Evolutionary conservation across 2,888 invertebrate genomes (phyloP).

Genomic region (Drosophila villosipedis): DNA sequence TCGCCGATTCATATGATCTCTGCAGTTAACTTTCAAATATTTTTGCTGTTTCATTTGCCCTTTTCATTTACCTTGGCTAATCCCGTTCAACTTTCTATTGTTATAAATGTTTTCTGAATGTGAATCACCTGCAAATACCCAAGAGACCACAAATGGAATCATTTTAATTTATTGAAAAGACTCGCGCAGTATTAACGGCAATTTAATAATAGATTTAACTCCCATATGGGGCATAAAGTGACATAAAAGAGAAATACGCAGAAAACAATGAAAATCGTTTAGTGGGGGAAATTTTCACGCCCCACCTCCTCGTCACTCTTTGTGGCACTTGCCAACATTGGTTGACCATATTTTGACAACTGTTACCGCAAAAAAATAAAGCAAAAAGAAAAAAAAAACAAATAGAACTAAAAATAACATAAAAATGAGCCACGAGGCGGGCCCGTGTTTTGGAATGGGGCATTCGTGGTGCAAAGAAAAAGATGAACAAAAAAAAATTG

Average conservation of each 20-base stretch:
- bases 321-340: slow-evolving; percentile 18
- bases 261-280: slow-evolving; percentile 6
- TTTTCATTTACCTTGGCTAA: too few relatives aligned
- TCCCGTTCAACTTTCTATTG: too few relatives aligned
- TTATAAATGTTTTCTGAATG: neutral
- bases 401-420: slow-evolving; percentile 52
- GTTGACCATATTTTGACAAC: slow-evolving; percentile 76
- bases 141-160: neutral
- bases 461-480: slow-evolving; percentile 10
- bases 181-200: neutral
- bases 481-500: slow-evolving; percentile 19
- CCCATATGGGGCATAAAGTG: neutral
- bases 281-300: neutral
- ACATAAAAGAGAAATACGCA: neutral
- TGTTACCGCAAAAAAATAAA: slow-evolving; percentile 73
- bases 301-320: neutral
- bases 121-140: neutral
- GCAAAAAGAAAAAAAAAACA: slow-evolving; percentile 59
- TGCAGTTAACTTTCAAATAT: neutral
- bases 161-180: neutral
- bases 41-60: neutral
- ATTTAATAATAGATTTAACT: neutral
- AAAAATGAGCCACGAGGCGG: slow-evolving; percentile 21
- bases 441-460: neutral
- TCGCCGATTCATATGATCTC: neutral